These are phyloP conservation scores for Andrena camellia DNA, from an alignment of 2,888 invertebrate genomes.

Conservation along the genomic window DNA sequence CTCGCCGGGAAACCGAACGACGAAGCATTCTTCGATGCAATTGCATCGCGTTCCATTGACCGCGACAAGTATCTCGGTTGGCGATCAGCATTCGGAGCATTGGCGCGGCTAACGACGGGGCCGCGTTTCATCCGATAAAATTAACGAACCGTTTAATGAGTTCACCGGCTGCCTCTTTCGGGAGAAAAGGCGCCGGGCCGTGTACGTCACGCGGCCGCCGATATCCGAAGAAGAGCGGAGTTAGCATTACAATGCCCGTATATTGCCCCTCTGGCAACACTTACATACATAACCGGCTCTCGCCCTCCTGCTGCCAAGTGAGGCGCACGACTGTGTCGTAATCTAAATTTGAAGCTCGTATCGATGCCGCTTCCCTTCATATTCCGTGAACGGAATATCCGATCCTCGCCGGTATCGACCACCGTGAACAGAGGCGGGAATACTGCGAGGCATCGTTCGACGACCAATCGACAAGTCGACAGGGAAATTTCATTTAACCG, in stretches of 20 bases:
- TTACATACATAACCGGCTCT: conserved; percentile 41
- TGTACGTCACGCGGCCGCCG: neutral
- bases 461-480: conserved; percentile 12
- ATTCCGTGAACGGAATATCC: conserved; percentile 63
- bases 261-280: conserved; percentile 22
- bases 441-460: conserved; percentile 13
- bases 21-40: conserved; percentile 17
- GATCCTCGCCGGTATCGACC: conserved; percentile 24
- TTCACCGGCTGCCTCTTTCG: neutral
- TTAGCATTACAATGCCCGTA: conserved; percentile 18
- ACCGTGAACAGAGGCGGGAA: conserved; percentile 16
- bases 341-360: conserved; percentile 60
- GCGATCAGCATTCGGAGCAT: conserved; percentile 8
- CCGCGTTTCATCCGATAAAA: neutral
- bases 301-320: conserved; percentile 38
- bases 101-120: neutral
- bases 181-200: neutral
- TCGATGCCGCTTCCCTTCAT: conserved; percentile 39
- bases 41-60: neutral
- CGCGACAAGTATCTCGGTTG: conserved; percentile 10
- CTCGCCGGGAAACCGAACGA: neutral
- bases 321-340: conserved; percentile 43
- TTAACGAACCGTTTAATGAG: neutral
- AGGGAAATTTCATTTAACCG: conserved; percentile 12
- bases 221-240: neutral